Conservation (phyloP, 2,113 vertebrate species). For the Hepsetus odoe region DNA sequence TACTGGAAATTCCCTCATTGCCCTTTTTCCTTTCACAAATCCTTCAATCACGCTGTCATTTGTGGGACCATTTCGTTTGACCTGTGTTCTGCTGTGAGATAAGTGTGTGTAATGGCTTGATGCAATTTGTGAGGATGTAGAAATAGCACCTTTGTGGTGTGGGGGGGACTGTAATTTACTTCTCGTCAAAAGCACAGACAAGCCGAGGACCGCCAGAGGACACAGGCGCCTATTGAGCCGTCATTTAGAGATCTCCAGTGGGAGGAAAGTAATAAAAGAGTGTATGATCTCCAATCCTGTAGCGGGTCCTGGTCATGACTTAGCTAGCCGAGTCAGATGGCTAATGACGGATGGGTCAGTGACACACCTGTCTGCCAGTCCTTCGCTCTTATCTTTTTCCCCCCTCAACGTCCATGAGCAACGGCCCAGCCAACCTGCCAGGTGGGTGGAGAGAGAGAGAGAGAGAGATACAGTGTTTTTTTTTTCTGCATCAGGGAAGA, state of each 20-base stretch:
- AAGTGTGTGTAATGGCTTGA: not conserved
- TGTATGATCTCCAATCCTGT: not conserved
- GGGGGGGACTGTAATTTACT: not conserved
- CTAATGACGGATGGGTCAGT: slow-evolving; percentile 55
- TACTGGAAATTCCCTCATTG: not conserved
- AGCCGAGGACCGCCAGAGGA: not conserved
- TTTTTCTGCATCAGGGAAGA: slow-evolving; percentile 38
- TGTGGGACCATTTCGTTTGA: not conserved
- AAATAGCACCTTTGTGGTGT: not conserved
- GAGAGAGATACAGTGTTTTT: slow-evolving; percentile 15
- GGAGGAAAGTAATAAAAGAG: slow-evolving; percentile 7
- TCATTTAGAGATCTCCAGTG: not conserved
- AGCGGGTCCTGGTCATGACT: not conserved
- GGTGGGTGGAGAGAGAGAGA: not conserved
- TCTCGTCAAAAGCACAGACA: not conserved
- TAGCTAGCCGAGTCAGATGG: not conserved
- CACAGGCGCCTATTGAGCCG: not conserved
- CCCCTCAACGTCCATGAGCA: not conserved
- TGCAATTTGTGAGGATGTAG: not conserved
- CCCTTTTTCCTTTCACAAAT: not conserved
- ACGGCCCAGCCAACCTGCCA: slow-evolving; percentile 2
- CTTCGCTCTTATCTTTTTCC: not conserved
- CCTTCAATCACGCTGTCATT: not conserved
- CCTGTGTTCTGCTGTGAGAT: not conserved
- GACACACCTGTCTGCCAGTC: slow-evolving; percentile 22